Evolutionary conservation across 2,888 invertebrate species (phyloP), one percentile per base, ranked within the genome.

Genomic region (Hesperia comma): DNA sequence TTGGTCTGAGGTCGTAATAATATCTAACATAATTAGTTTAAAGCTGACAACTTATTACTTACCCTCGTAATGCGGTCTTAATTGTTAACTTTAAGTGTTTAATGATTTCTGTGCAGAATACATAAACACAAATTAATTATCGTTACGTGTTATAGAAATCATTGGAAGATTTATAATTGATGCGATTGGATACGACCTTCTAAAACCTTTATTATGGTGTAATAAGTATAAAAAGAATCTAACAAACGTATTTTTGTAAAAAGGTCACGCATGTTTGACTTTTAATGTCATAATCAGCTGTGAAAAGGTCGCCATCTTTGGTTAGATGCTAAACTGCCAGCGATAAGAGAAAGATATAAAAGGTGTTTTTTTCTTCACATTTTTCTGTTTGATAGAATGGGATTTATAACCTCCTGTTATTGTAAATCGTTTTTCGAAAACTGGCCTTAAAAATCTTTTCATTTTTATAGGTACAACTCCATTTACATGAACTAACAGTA

Each of bases 251-350:
- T 67, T 62, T 66, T 69, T 70, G 67, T 53, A 68, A 60, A 69
- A 70, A 73, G 60, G 70, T 70, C 70, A 69, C 62, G 62, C 67
- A 67, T 67, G 61, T 67, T 67, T 67, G 67, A 61, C 67, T 67
- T 66, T 56, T 56, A 67, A 67, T 75, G 73, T 72, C 74, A 73
- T 68, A 75, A 74, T 72, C 74, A 72, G 67, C 70, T 72, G 73
- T 68, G 61, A 70, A 74, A 71, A 73, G 72, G 72, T 70, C 72
- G 71, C 71, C 71, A 67, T 67, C 61, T 61, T 67, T 61, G 61
- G 55, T 56, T 46, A 49, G 56, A 61, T 56, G 61, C 56, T 56
- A 56, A 56, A 61, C 43, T 61, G 26, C 32, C 43, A 21, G 54
- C 66, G 60, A 61, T 61, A 46, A 66, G 54, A 32, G 14, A 26